Evolutionary conservation across 1,140 invertebrate species (phyloP).

Genomic region (Drosophila hydei): DNA sequence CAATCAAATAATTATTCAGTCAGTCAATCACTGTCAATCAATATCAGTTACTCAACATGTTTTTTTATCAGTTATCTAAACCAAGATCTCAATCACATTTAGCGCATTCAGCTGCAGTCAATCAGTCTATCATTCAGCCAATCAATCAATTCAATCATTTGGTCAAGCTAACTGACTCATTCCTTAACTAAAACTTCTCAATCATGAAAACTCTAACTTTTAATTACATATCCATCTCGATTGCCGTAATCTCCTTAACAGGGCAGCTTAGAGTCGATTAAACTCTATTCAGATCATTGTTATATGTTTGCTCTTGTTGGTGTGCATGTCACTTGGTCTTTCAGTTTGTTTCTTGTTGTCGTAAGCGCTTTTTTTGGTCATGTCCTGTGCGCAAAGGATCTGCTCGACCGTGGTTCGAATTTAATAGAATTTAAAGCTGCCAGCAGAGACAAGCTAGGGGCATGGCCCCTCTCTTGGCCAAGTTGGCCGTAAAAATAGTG

Average conservation of each 20-base stretch:
- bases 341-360: slow-evolving; percentile 63
- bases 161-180: too few species aligned
- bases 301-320: slow-evolving; percentile 32
- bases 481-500: slow-evolving; percentile 74
- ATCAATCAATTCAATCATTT: too few species aligned
- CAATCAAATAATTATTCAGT: too few species aligned
- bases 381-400: slow-evolving; percentile 13
- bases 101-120: too few species aligned
- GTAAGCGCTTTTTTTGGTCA: slow-evolving; percentile 56
- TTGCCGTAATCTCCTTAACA: not conserved
- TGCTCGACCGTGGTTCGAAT: slow-evolving; percentile 36
- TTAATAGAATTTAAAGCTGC: slow-evolving; percentile 80
- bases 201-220: not conserved
- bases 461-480: slow-evolving; percentile 58
- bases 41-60: too few species aligned
- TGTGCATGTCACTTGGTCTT: slow-evolving; percentile 53
- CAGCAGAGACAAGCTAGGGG: not conserved
- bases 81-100: too few species aligned
- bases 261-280: not conserved
- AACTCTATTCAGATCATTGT: not conserved
- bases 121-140: too few species aligned
- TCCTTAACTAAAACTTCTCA: not conserved
- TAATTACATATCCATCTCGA: not conserved
- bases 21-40: too few species aligned
- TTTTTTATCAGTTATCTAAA: too few species aligned